Evolutionary conservation across 1,140 invertebrate species (phyloP), one percentile per base, ranked within the genome.

Genomic region (Manduca sexta): DNA sequence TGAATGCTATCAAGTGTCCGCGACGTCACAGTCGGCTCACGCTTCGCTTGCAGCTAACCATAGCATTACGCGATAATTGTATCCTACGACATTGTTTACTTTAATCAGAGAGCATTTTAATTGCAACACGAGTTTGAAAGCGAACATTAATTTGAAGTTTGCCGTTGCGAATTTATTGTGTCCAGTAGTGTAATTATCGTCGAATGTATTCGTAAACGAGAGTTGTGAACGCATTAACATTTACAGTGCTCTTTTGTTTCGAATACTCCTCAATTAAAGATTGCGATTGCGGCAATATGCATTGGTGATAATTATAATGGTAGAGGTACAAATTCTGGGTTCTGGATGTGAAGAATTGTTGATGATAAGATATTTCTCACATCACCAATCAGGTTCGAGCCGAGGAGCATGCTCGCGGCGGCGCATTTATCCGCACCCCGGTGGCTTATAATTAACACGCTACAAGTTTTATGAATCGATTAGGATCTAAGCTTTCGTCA

Each of bases 371-470:
- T 76, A 73, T 64, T 69, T 71, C 61, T 67, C 65, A 73, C 70
- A 70, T 64, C 62, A 56, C 30, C 47, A 45, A 64, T 63, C 48
- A 58, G 40, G 58, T 57, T 59, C 49, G 57, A 45, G 47, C 45
- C 46, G 45, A 53, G 53, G 55, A 41, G 46, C 31, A 63, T 52
- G 64, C 64, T 65, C 57, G 64, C 62, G 64, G 70, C 60, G 45
- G 44, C 56, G 53, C 56, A 53, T 53, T 53, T 52, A 30, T 63
- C 66, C 67, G 65, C 77, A 72, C 69, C 55, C 58, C 82, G 64
- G 82, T 85, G 82, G 82, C 82, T 80, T 84, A 83, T 85, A 82
- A 85, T 85, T 85, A 85, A 85, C 82, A 85, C 82, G 67, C 70
- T 72, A 69, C 75, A 70, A 79, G 72, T 81, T 78, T 83, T 83